phyloP scores from a whole-genome alignment of 2,113 vertebrate genomes.

The Corythaixoides concolor region DNA sequence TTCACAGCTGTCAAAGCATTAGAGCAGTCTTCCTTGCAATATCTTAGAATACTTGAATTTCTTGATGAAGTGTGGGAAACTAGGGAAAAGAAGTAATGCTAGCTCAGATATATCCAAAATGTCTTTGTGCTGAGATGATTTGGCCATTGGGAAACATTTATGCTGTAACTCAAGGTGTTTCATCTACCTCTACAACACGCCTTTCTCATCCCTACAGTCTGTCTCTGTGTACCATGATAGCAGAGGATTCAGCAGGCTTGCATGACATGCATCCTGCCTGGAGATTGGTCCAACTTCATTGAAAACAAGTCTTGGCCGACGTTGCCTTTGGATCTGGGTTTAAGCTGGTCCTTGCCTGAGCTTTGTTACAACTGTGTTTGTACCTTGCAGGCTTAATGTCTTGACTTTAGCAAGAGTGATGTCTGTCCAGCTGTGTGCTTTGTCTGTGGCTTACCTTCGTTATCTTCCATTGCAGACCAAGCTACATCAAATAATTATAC shows the following conservation, averaged over 20 bases:
- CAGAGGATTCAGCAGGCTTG: neutral
- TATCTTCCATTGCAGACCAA: neutral
- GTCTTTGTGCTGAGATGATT: neutral
- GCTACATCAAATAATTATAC: neutral
- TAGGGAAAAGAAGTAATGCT: neutral
- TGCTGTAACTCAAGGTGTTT: neutral
- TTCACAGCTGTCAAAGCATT: neutral
- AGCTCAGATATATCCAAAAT: neutral
- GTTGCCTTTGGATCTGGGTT: neutral
- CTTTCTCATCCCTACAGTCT: neutral
- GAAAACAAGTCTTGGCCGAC: neutral
- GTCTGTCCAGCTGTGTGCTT: neutral
- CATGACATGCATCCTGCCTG: neutral
- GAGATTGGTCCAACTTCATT: neutral
- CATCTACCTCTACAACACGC: neutral
- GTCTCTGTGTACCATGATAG: neutral
- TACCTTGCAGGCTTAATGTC: neutral
- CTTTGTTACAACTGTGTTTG: neutral
- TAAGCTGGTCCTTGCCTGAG: neutral
- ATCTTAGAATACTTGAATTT: neutral
- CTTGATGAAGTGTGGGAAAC: neutral
- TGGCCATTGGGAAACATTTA: neutral
- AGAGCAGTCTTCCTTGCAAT: neutral
- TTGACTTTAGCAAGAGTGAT: neutral
- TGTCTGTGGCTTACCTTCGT: neutral